A percentile compares a stretch with the other conserved stretches of the same genome.
These are phyloP conservation scores for Loxodonta africana DNA, from an alignment of 2,113 vertebrate genomes.

Conservation along the genomic window DNA sequence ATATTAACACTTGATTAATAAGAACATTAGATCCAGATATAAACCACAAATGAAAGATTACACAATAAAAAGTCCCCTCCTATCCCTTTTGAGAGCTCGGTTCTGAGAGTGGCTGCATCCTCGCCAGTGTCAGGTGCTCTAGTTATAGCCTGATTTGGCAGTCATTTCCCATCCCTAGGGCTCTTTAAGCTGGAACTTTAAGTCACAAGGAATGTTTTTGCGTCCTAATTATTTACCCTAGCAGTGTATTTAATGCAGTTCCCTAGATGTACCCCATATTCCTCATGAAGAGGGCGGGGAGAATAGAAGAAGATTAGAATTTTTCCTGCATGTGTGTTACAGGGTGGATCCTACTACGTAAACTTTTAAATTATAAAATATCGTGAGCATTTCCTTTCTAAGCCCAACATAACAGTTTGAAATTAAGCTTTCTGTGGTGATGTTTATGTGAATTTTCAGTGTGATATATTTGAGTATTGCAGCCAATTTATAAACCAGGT, in stretches of 20 bases:
- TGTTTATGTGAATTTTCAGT: not conserved
- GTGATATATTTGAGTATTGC: not conserved
- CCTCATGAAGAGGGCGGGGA: not conserved
- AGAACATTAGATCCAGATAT: constrained; percentile 34
- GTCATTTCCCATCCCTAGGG: not conserved
- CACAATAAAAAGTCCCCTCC: not conserved
- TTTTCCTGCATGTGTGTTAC: not conserved
- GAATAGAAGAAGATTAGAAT: not conserved
- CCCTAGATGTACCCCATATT: not conserved
- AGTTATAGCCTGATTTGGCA: not conserved
- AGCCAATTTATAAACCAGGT: not conserved
- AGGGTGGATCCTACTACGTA: not conserved
- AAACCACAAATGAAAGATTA: constrained; percentile 43
- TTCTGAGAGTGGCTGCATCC: too few relatives aligned
- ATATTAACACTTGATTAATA: constrained; percentile 13
- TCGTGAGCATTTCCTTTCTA: not conserved
- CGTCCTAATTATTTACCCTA: not conserved
- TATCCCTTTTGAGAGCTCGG: rapidly evolving
- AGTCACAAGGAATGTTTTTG: constrained; percentile 27
- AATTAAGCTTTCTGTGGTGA: constrained; percentile 26
- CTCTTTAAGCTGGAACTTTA: not conserved
- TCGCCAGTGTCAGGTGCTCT: not conserved
- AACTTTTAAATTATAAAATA: not conserved
- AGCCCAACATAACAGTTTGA: not conserved
- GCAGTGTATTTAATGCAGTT: not conserved